phyloP scores from a whole-genome alignment of 2,888 invertebrate genomes.

The Agrotis ipsilon region DNA sequence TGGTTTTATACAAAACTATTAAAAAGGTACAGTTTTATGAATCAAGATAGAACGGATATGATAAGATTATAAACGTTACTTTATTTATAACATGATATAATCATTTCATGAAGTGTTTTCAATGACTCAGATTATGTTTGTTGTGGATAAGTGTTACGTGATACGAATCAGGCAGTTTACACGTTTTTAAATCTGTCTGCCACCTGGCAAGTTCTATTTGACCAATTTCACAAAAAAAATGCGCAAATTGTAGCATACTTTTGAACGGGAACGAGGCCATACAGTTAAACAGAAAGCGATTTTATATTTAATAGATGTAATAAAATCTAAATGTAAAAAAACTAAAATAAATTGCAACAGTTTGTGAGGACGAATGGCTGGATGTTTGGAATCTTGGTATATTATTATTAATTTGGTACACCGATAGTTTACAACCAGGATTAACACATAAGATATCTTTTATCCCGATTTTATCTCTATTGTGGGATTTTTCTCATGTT shows the following conservation, averaged over 20 bases:
- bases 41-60: constrained; percentile 11
- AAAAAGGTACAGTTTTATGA: neutral
- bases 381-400: no score
- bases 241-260: no score
- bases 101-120: neutral
- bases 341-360: no score
- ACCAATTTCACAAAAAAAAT: no score
- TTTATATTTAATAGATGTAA: no score
- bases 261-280: neutral
- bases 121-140: constrained; percentile 25
- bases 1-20: neutral
- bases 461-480: no score
- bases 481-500: no score
- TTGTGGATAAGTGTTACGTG: constrained; percentile 9
- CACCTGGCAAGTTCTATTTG: neutral
- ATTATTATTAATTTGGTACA: no score
- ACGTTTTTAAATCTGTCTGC: neutral
- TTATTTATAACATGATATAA: constrained; percentile 9
- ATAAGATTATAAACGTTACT: neutral
- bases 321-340: no score
- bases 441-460: no score
- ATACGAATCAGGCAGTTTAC: constrained; percentile 2
- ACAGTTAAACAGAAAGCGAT: neutral
- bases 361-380: no score
- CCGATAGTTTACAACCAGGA: no score